phyloP scores from a whole-genome alignment of 1,140 invertebrate genomes.

The Holcopasites calliopsidis region DNA sequence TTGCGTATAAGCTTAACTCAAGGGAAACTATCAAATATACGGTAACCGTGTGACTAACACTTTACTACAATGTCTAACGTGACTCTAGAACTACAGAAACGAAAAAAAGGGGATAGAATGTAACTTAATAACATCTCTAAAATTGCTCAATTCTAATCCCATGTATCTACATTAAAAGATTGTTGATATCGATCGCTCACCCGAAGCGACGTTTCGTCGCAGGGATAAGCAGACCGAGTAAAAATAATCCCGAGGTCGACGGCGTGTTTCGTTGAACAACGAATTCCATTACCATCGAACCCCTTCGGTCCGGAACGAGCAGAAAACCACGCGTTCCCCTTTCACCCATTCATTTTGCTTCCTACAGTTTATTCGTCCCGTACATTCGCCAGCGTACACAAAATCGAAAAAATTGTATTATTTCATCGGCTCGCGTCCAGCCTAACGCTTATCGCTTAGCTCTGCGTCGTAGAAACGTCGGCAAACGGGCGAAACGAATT shows the following conservation, averaged over 20 bases:
- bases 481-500: slow-evolving; percentile 1
- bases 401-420: slow-evolving; percentile 41
- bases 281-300: slow-evolving; percentile 42
- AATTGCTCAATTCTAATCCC: background rate
- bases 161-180: too few species aligned
- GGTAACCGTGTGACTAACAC: background rate
- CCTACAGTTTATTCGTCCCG: slow-evolving; percentile 10
- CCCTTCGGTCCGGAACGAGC: background rate
- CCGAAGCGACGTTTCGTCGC: too few species aligned
- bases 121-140: background rate
- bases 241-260: background rate
- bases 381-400: slow-evolving; percentile 4
- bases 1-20: slow-evolving; percentile 21
- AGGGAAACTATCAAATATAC: slow-evolving; percentile 20
- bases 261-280: slow-evolving; percentile 27
- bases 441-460: slow-evolving; percentile 27
- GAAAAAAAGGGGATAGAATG: background rate
- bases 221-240: too few species aligned
- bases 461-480: too few species aligned
- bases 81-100: background rate
- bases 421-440: slow-evolving; percentile 21
- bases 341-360: slow-evolving; percentile 6
- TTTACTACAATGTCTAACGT: slow-evolving; percentile 1
- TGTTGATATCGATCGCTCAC: too few species aligned
- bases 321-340: slow-evolving; percentile 3